Conservation (phyloP, 2,888 invertebrate genomes). For the Urechis unicinctus region DNA sequence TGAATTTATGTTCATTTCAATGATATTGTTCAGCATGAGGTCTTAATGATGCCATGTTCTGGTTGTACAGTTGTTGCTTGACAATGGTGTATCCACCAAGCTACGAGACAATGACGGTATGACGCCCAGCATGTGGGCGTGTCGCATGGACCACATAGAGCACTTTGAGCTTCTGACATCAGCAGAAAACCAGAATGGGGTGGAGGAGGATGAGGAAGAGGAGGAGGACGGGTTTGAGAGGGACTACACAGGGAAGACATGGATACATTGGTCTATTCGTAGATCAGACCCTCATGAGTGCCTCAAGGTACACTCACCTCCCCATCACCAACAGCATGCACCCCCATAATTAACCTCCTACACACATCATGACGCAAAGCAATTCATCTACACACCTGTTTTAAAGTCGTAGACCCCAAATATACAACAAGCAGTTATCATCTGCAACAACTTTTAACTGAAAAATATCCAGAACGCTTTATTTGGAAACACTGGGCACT, state of each 20-base stretch:
- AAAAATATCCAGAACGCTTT: too few species aligned
- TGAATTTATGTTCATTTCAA: too few species aligned
- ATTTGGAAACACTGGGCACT: too few species aligned
- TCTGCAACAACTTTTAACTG: too few species aligned
- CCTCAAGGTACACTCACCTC: slow-evolving; percentile 33
- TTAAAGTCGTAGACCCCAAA: too few species aligned
- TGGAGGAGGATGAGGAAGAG: slow-evolving; percentile 20
- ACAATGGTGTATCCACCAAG: slow-evolving; percentile 33
- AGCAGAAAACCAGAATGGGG: slow-evolving; percentile 27
- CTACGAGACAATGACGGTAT: slow-evolving; percentile 46
- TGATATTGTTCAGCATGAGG: too few species aligned
- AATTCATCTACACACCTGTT: too few species aligned
- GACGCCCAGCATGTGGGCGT: slow-evolving; percentile 50
- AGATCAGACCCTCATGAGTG: slow-evolving; percentile 47
- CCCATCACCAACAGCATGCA: too few species aligned
- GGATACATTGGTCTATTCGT: slow-evolving; percentile 50
- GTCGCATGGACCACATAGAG: slow-evolving; percentile 46
- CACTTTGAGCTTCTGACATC: slow-evolving; percentile 43
- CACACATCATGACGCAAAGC: too few species aligned
- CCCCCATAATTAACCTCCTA: too few species aligned
- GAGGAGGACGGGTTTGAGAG: slow-evolving; percentile 34
- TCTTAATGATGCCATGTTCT: too few species aligned
- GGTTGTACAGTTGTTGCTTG: slow-evolving; percentile 39
- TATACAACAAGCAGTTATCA: too few species aligned
- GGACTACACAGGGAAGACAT: slow-evolving; percentile 43